Evolutionary conservation across 1,140 invertebrate genomes (phyloP).

Genomic region (Colletes gigas): DNA sequence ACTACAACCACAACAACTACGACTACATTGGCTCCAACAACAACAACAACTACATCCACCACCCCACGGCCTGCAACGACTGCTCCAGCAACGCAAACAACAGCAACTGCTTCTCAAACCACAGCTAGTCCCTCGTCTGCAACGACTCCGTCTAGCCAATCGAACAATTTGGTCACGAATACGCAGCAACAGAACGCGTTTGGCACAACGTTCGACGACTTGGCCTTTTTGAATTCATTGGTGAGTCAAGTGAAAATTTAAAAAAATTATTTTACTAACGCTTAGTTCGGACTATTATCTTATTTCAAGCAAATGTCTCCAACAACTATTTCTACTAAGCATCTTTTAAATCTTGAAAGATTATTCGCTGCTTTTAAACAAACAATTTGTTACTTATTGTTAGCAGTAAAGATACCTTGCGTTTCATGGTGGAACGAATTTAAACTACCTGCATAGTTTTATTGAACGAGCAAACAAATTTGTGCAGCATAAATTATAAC

Average conservation of each 20-base stretch:
- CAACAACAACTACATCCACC: neutral
- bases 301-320: too few relatives aligned
- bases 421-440: neutral
- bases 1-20: conserved; percentile 51
- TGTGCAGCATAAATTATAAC: neutral
- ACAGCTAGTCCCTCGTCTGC: conserved; percentile 13
- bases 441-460: too few relatives aligned
- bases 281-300: too few relatives aligned
- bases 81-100: conserved; percentile 14
- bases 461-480: neutral
- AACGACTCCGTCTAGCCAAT: neutral
- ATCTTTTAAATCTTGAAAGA: too few relatives aligned
- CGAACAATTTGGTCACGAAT: conserved; percentile 31
- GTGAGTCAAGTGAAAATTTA: conserved; percentile 58
- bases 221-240: conserved; percentile 78
- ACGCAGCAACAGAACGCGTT: conserved; percentile 71
- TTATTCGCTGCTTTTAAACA: too few relatives aligned
- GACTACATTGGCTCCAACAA: conserved; percentile 29
- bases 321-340: too few relatives aligned
- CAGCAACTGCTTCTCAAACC: conserved; percentile 5
- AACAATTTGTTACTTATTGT: too few relatives aligned
- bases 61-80: neutral
- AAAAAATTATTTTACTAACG: too few relatives aligned
- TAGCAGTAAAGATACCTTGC: too few relatives aligned
- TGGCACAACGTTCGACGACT: conserved; percentile 75